Evolutionary conservation across 1,140 invertebrate genomes (phyloP), one percentile per base, ranked within the genome.

Genomic region (Drosophila guanche): DNA sequence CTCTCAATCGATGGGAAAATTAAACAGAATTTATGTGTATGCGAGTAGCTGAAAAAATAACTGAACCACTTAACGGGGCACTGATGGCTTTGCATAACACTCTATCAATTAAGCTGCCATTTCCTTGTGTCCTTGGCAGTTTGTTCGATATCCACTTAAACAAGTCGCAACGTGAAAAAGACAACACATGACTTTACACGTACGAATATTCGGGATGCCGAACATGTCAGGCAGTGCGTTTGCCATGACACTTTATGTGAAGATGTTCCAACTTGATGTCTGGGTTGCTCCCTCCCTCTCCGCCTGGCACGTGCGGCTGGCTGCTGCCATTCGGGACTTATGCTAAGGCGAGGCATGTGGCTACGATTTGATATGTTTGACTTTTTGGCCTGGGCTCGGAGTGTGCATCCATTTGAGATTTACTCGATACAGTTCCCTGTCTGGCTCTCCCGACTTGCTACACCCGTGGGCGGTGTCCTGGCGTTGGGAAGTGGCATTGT

Each of bases 331-430:
- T 53, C 14, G 62, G 52, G 62, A 81, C 59, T 61, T 56, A 47
- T 72, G 52, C 41, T 47, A 33, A 46, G 63, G 72, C 62, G 47
- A 8, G 43, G 48, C 53, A 37, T 22, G 60, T 43, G 48, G 20
- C 37, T 73, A 33, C 29, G 29, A 65, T 65, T 52, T 74, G 69
- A 74, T 59, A 79, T 68, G 65, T 72, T 76, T 79, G 53, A 68
- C 76, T 67, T 85, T 62, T 57, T 7, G 33, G 59, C 40, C 37
- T 8, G 40, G 51, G 47, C 45, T 67, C 10, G 33, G 33, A 4
- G 47, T 33, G 23, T 50, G 68, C 40, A 42, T 54, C 50, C 45
- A 59, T 20, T 69, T 57, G 22, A 43, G 37, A 60, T 60, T 81
- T 83, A 29, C 73, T 59, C n/a, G 55, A 48, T 66, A 63, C 63